These are phyloP conservation scores for Strix uralensis DNA, from an alignment of 2,113 vertebrate species.

Conservation along the genomic window DNA sequence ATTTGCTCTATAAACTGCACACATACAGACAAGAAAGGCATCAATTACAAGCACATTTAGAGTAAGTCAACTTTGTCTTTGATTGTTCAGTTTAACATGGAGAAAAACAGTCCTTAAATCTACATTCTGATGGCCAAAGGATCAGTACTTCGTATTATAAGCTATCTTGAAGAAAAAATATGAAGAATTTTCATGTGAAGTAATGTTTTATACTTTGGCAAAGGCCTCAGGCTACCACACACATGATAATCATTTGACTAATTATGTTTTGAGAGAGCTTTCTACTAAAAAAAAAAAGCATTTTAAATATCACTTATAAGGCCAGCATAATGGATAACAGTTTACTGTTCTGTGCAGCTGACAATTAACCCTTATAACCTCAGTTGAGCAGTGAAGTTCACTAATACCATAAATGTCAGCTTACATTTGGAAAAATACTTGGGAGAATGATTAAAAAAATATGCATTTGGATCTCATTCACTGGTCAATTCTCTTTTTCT, in stretches of 20 bases:
- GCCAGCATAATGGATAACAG: not conserved
- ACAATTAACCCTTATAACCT: not conserved
- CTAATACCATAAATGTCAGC: not conserved
- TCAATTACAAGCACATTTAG: not conserved
- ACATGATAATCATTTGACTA: not conserved
- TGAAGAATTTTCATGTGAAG: not conserved
- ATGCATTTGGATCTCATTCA: not conserved
- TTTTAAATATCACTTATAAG: not conserved
- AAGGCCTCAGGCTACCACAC: not conserved
- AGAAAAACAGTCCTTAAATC: not conserved
- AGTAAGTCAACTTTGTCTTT: not conserved
- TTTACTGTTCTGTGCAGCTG: not conserved
- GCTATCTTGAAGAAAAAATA: not conserved
- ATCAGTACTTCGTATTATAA: not conserved
- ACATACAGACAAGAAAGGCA: not conserved
- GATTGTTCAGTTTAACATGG: not conserved
- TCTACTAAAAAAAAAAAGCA: not conserved
- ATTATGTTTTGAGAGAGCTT: not conserved
- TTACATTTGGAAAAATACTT: not conserved
- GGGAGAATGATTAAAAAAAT: not conserved
- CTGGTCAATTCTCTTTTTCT: not conserved
- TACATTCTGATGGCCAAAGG: not conserved
- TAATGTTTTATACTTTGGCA: not conserved
- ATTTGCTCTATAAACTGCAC: not conserved
- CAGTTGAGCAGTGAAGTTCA: not conserved